phyloP scores from a whole-genome alignment of 2,113 vertebrate genomes.

The Centrocercus urophasianus region DNA sequence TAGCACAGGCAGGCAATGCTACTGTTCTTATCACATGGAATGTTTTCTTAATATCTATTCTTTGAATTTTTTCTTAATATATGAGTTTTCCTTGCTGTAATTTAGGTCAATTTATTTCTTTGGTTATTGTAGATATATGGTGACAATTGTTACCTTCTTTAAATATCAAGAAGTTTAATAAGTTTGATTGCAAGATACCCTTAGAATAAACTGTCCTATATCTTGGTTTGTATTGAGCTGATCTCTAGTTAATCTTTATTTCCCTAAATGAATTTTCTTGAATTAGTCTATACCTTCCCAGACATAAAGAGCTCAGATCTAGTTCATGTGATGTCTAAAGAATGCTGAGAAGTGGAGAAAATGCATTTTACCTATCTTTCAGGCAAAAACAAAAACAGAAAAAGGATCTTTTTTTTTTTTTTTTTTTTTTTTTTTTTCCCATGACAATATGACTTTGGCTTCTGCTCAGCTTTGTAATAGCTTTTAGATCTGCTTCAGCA shows the following conservation, averaged over 20 bases:
- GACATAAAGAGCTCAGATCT: neutral
- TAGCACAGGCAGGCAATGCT: rapidly evolving
- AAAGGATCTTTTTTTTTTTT: no score
- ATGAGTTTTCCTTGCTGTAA: neutral
- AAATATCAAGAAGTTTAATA: neutral
- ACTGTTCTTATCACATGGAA: neutral
- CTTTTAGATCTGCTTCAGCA: neutral
- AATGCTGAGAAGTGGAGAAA: neutral
- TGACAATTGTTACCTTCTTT: neutral
- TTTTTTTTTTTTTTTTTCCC: no score
- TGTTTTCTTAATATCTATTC: neutral
- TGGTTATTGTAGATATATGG: neutral
- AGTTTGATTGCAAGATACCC: neutral
- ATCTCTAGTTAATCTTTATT: neutral
- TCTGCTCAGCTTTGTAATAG: neutral
- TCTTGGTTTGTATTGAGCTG: neutral
- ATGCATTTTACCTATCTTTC: neutral
- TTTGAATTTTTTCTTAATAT: neutral
- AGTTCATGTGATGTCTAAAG: neutral
- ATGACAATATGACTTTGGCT: neutral
- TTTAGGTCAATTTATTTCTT: neutral
- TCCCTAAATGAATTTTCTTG: neutral
- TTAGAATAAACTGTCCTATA: neutral
- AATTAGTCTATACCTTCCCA: neutral
- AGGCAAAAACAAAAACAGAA: neutral